Conservation (phyloP, 2,113 vertebrate genomes). For the Varanus komodoensis region DNA sequence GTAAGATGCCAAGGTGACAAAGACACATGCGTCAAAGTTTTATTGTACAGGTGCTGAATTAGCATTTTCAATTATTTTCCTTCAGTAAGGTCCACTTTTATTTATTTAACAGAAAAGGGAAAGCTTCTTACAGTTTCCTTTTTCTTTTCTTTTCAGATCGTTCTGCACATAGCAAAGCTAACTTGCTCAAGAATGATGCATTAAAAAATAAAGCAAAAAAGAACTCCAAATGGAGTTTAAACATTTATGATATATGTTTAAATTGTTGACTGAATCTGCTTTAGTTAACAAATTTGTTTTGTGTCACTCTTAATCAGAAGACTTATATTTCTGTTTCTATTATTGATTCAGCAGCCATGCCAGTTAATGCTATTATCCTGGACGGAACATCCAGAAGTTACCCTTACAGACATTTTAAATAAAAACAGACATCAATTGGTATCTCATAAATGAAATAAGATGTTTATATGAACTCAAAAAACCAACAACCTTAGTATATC, state of each 20-base stretch:
- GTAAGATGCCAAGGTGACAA: constrained; percentile 75
- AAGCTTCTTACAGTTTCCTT: constrained; percentile 41
- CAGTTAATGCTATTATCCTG: constrained; percentile 75
- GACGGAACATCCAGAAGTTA: constrained; percentile 70
- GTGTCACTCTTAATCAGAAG: constrained; percentile 76
- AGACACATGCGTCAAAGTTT: constrained; percentile 77
- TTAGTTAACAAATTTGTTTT: constrained; percentile 75
- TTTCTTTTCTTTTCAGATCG: constrained; percentile 37
- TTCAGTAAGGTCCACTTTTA: constrained; percentile 48
- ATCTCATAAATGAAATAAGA: constrained; percentile 75
- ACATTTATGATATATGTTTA: constrained; percentile 53
- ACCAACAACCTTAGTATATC: constrained; percentile 47
- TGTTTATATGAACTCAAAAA: constrained; percentile 66
- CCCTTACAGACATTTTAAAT: constrained; percentile 77
- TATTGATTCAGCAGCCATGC: constrained; percentile 76
- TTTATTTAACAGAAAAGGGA: constrained; percentile 28
- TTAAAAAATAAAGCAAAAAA: constrained; percentile 51
- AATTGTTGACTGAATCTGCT: constrained; percentile 67
- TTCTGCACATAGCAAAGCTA: constrained; percentile 51
- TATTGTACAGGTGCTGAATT: constrained; percentile 67
- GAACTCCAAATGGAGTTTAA: constrained; percentile 52
- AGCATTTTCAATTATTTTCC: constrained; percentile 77
- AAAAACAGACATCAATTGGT: constrained; percentile 76
- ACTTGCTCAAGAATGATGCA: constrained; percentile 45
- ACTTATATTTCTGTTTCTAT: constrained; percentile 75